Evolutionary conservation across 2,888 invertebrate species (phyloP).

Genomic region (Patella depressa): DNA sequence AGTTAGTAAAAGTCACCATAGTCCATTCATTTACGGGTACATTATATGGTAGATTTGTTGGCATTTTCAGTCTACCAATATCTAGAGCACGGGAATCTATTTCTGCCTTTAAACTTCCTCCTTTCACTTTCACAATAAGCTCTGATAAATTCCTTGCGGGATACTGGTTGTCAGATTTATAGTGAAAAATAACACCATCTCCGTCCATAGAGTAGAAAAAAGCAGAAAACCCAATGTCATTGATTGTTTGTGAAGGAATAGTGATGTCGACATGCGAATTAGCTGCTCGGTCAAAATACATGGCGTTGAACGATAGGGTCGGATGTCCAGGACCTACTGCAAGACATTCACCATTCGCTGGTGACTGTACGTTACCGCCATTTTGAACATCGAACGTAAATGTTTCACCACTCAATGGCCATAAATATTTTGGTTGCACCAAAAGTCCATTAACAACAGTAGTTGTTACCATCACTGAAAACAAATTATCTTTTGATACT

Average conservation of each 20-base stretch:
- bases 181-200: neutral
- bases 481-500: neutral
- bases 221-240: neutral
- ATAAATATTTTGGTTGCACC: neutral
- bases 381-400: neutral
- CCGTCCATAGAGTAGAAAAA: neutral
- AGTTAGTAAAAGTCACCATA: neutral
- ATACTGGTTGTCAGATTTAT: neutral
- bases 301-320: neutral
- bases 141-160: neutral
- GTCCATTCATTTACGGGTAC: neutral
- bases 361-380: neutral
- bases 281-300: neutral
- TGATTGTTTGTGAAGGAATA: neutral
- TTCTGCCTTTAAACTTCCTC: neutral
- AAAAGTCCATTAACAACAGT: neutral
- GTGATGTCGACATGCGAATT: neutral
- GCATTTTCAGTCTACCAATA: neutral
- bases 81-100: neutral
- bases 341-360: neutral
- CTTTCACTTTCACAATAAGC: neutral
- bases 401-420: neutral
- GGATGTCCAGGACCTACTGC: neutral
- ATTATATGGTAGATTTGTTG: neutral
- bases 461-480: neutral